Percentiles rank a stretch among this genome's conserved stretches.
These are phyloP conservation scores for Penaeus japonicus DNA, from an alignment of 1,140 invertebrate species.

Conservation along the genomic window DNA sequence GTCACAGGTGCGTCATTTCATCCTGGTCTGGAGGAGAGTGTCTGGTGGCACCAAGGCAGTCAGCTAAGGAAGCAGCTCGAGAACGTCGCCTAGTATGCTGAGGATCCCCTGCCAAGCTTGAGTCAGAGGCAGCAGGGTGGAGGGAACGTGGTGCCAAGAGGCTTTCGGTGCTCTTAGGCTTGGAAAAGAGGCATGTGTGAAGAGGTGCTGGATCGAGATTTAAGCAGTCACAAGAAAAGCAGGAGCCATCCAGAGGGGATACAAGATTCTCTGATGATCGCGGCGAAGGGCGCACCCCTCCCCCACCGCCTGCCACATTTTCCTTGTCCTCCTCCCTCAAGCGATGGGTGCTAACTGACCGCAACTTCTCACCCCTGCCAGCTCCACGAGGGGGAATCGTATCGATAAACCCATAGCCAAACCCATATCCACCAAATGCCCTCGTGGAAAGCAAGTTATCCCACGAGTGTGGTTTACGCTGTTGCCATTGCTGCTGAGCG, in stretches of 20 bases:
- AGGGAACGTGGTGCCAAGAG: constrained; percentile 53
- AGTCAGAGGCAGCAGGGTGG: constrained; percentile 53
- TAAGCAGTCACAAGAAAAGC: constrained; percentile 58
- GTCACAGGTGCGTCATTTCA: constrained; percentile 58
- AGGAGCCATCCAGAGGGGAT: constrained; percentile 55
- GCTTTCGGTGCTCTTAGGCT: constrained; percentile 58
- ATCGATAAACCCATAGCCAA: constrained; percentile 74
- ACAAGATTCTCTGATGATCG: constrained; percentile 55
- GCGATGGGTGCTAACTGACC: constrained; percentile 43
- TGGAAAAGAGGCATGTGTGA: constrained; percentile 57
- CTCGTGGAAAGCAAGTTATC: constrained; percentile 81
- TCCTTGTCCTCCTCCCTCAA: constrained; percentile 47
- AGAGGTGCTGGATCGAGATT: constrained; percentile 49
- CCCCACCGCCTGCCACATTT: constrained; percentile 36
- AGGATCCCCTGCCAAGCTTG: constrained; percentile 42
- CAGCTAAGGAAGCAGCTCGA: constrained; percentile 50
- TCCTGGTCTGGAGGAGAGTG: constrained; percentile 48
- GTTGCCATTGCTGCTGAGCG: constrained; percentile 61
- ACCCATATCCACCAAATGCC: constrained; percentile 81
- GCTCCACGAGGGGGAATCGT: constrained; percentile 42
- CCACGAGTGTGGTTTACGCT: constrained; percentile 82
- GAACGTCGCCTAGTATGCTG: constrained; percentile 46
- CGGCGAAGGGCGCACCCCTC: constrained; percentile 40
- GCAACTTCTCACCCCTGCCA: constrained; percentile 27
- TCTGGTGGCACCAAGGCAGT: constrained; percentile 49